Evolutionary conservation across 2,113 vertebrate species (phyloP).

Genomic region (Lampris megalopsis): DNA sequence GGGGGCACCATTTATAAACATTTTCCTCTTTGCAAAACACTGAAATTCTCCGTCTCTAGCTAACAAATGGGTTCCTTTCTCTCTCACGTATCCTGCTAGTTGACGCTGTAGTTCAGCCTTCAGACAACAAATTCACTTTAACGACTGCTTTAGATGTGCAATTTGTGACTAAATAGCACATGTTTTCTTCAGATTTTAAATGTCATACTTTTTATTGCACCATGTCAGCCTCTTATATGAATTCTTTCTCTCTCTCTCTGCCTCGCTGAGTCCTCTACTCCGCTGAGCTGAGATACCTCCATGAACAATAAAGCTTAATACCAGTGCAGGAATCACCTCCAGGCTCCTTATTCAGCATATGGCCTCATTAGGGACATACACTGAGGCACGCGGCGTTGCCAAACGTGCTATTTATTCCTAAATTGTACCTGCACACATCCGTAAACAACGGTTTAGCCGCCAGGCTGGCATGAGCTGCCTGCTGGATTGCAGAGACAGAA

Average conservation of each 20-base stretch:
- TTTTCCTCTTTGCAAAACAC: no score
- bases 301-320: slow-evolving; percentile 27
- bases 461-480: slow-evolving; percentile 3
- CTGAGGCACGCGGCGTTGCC: slow-evolving; percentile 24
- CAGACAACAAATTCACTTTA: background rate
- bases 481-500: slow-evolving; percentile 51
- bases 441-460: slow-evolving; percentile 43
- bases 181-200: background rate
- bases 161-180: no score
- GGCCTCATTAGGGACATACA: slow-evolving; percentile 21
- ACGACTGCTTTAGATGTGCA: slow-evolving; percentile 2
- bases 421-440: slow-evolving; percentile 47
- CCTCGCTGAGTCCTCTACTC: background rate
- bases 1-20: no score
- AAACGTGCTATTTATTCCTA: slow-evolving; percentile 45
- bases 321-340: slow-evolving; percentile 17
- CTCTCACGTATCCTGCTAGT: background rate
- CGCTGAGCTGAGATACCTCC: slow-evolving; percentile 5
- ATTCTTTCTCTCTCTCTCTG: background rate
- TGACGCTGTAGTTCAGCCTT: background rate
- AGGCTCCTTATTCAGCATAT: slow-evolving; percentile 23
- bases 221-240: slow-evolving; percentile 1
- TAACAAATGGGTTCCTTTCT: no score
- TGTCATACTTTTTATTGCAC: slow-evolving; percentile 6
- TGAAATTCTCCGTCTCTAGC: no score